Conservation (phyloP, 2,113 vertebrate genomes). For the human (Homo sapiens) region DNA sequence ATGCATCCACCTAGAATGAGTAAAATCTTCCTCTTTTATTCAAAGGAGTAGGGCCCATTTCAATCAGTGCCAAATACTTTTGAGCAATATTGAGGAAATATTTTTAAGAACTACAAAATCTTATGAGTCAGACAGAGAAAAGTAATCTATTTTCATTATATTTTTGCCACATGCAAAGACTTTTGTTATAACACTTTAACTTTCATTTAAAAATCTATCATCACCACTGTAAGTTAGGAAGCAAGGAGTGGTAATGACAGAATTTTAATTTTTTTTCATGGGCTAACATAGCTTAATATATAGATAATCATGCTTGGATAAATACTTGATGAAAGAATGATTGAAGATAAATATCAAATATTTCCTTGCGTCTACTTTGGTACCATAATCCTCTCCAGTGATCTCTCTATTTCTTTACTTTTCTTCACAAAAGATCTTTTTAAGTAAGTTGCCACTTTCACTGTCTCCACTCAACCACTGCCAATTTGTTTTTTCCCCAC, state of each 20-base stretch:
- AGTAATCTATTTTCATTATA: background rate
- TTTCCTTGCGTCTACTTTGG: background rate
- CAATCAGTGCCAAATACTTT: background rate
- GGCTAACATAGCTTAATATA: background rate
- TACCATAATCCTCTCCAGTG: background rate
- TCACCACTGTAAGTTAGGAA: background rate
- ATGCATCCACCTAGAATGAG: background rate
- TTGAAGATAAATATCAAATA: background rate
- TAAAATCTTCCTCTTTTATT: background rate
- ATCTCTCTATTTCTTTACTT: background rate
- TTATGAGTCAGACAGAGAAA: background rate
- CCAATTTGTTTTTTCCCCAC: background rate
- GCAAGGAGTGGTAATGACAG: background rate
- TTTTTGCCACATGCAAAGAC: background rate
- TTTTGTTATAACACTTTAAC: background rate
- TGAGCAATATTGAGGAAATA: background rate
- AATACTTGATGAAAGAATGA: background rate
- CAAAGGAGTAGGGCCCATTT: background rate
- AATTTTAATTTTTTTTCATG: background rate
- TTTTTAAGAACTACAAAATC: background rate
- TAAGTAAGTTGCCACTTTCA: background rate
- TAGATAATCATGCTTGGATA: background rate
- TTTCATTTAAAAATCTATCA: background rate
- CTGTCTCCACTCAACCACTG: background rate
- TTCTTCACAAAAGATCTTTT: background rate